A percentile compares a stretch with the other conserved stretches of the same genome.
These are phyloP conservation scores for Drosophila nikananu DNA, from an alignment of 1,140 invertebrate species.

Conservation along the genomic window DNA sequence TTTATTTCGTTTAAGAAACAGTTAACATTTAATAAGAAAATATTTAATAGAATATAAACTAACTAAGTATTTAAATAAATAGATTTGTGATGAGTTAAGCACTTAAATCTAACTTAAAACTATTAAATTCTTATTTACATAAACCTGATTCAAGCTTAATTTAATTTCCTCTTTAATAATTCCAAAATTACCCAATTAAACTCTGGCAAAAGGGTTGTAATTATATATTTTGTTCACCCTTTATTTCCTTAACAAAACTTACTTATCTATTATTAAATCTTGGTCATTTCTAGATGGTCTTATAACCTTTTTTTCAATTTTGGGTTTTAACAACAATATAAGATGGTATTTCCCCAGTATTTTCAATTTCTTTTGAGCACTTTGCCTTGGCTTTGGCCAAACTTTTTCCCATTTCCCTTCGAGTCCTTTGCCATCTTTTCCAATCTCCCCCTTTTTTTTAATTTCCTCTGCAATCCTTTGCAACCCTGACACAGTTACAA, in stretches of 20 bases:
- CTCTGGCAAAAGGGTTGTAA: not conserved
- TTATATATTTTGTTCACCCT: too few species aligned
- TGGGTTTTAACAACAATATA: not conserved
- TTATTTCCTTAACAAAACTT: not conserved
- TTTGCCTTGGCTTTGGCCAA: conserved; percentile 16
- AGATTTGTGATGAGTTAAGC: not conserved
- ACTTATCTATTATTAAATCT: conserved; percentile 18
- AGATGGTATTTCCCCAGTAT: conserved; percentile 11
- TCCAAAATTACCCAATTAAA: not conserved
- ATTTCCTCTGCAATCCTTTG: conserved; percentile 65
- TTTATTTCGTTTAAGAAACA: not conserved
- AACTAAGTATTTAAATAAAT: not conserved
- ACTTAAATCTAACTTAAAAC: not conserved
- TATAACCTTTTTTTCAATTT: conserved; percentile 20
- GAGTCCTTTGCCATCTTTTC: conserved; percentile 38
- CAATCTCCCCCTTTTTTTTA: conserved; percentile 36
- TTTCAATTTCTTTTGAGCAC: conserved; percentile 38
- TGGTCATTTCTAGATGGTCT: not conserved
- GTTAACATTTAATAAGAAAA: too few species aligned
- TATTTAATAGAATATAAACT: not conserved
- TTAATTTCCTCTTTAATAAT: not conserved
- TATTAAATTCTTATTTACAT: too few species aligned
- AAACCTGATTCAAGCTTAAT: not conserved
- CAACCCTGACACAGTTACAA: conserved; percentile 57
- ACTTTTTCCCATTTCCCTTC: conserved; percentile 42